Base-by-base conservation (phyloP, 2,113 vertebrate species). In the Tupaia tana region DNA sequence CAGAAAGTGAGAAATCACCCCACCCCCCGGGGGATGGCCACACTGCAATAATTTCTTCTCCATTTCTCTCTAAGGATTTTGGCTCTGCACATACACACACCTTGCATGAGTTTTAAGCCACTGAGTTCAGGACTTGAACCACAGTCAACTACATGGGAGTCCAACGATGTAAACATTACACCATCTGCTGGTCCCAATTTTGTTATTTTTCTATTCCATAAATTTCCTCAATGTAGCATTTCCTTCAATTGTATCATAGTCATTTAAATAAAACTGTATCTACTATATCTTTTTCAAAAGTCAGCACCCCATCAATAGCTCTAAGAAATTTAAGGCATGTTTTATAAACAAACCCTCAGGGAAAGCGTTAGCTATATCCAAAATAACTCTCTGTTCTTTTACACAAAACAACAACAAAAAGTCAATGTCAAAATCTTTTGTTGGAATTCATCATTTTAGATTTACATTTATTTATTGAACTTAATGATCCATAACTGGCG, bases 401-500 rank as follows among this genome's bases (percentile, higher is more conserved):
- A 90, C 92, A 92, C 16, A 93, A 87, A 34, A 43, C 43, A 70
- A 58, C 6, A 69, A 34, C 25, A 93, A 84, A 80, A 93, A 78
- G 34, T 81, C 75, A 79, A 75, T 61, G 77, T 83, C 13, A 84
- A 92, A 90, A 96, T 86, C 87, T 96, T 96, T 96, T 97, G 86
- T 29, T 98, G 95, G 83, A 29, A 58, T 96, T 97, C 94, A 97
- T 96, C 95, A 94, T 97, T 98, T 96, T 93, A 95, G 97, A 97
- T 98, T 95, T 94, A 91, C 95, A 98, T 97, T 97, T 95, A 96
- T 94, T 98, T 98, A 98, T 96, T 93, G 93, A 96, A 97, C 91
- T 97, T 98, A 98, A 98, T 97, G 98, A 98, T 89, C 97, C 54
- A 1, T 97, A 97, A 97, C 97, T 97, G 97, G 92, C 82, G 90